phyloP scores from a whole-genome alignment of 2,888 invertebrate species.

The Nomada ferruginata region DNA sequence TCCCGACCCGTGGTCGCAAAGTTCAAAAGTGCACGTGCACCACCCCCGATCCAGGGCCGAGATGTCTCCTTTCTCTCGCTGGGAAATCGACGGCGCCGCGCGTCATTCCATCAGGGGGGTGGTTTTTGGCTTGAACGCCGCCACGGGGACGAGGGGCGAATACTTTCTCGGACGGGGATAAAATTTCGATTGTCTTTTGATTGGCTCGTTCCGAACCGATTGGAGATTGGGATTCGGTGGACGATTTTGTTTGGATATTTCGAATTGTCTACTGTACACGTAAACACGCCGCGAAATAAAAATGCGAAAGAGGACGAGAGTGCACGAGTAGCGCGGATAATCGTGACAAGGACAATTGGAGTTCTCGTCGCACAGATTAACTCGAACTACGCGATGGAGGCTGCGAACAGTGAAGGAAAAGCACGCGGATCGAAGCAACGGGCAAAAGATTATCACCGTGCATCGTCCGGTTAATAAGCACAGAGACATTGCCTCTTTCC shows the following conservation, averaged over 20 bases:
- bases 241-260: too few relatives aligned
- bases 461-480: slow-evolving; percentile 77
- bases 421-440: not conserved
- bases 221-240: not conserved
- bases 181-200: not conserved
- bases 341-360: too few relatives aligned
- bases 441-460: slow-evolving; percentile 50
- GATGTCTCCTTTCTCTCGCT: slow-evolving; percentile 25
- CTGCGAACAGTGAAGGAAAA: not conserved
- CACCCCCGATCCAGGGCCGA: slow-evolving; percentile 27
- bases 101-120: not conserved
- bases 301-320: too few relatives aligned
- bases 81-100: slow-evolving; percentile 6
- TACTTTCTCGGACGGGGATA: not conserved
- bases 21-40: slow-evolving; percentile 46
- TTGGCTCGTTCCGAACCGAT: not conserved
- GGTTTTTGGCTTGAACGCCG: not conserved
- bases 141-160: slow-evolving; percentile 2
- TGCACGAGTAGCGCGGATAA: too few relatives aligned
- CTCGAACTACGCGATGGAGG: too few relatives aligned
- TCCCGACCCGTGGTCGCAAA: slow-evolving; percentile 27
- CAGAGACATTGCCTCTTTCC: slow-evolving; percentile 76
- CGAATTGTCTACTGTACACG: too few relatives aligned
- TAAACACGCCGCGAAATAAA: too few relatives aligned
- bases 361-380: too few relatives aligned